These are phyloP conservation scores for Phymorhynchus buccinoides DNA, from an alignment of 1,140 invertebrate genomes.

Conservation along the genomic window DNA sequence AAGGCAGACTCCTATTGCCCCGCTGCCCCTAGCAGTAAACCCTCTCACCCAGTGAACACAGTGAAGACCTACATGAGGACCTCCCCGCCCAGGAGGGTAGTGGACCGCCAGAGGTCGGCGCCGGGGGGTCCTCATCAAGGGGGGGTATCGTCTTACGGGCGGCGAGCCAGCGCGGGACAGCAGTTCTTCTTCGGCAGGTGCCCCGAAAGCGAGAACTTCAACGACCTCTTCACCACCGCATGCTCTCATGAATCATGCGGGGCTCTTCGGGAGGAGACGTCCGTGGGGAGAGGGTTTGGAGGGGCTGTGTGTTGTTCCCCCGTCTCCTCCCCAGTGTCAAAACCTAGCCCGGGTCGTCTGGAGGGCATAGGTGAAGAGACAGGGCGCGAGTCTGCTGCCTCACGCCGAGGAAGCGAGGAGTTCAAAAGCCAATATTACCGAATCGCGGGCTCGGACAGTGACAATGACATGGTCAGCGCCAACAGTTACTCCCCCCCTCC, in stretches of 20 bases:
- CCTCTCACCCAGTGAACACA: neutral
- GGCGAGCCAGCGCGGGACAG: neutral
- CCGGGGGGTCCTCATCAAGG: neutral
- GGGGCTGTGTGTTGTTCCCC: neutral
- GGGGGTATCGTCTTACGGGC: neutral
- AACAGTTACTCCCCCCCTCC: slow-evolving; percentile 3
- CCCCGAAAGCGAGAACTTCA: slow-evolving; percentile 18
- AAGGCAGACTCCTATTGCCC: neutral
- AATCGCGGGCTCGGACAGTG: slow-evolving; percentile 22
- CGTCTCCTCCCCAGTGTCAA: neutral
- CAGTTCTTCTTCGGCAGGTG: slow-evolving; percentile 35
- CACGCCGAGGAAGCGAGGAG: neutral
- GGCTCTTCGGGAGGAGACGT: neutral
- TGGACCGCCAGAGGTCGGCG: neutral
- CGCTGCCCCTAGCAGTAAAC: neutral
- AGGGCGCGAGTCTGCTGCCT: neutral
- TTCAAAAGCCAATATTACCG: neutral
- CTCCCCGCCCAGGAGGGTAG: neutral
- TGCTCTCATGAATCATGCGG: slow-evolving; percentile 19
- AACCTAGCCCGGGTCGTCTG: neutral
- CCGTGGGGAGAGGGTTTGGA: neutral
- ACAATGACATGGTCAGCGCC: neutral
- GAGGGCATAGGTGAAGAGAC: neutral
- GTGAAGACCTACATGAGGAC: slow-evolving; percentile 6
- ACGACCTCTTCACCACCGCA: slow-evolving; percentile 28